These are phyloP conservation scores for Thera obeliscata DNA, from an alignment of 2,888 invertebrate species.

Conservation along the genomic window DNA sequence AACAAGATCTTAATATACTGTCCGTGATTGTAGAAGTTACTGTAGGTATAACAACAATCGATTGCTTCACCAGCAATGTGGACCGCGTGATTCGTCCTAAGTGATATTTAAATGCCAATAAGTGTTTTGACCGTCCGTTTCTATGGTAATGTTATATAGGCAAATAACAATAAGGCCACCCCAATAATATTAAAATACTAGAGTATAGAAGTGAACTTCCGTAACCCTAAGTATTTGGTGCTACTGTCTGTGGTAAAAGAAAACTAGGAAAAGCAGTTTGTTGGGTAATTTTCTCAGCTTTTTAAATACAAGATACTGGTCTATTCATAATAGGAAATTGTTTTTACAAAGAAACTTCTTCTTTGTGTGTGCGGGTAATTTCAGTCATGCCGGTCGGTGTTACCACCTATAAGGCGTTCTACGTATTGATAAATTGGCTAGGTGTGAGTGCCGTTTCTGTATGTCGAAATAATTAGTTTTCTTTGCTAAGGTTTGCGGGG, in stretches of 20 bases:
- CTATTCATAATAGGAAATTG: background rate
- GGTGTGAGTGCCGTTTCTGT: background rate
- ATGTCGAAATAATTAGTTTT: background rate
- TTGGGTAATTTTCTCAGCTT: no score
- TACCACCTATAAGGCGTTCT: no score
- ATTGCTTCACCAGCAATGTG: conserved; percentile 18
- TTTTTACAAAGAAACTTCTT: background rate
- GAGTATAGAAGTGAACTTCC: conserved; percentile 7
- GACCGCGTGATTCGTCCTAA: conserved; percentile 29
- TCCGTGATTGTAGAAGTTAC: conserved; percentile 14
- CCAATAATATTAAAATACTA: conserved; percentile 5
- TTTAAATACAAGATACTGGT: no score
- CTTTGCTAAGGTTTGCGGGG: conserved; percentile 19
- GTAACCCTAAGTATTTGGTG: background rate
- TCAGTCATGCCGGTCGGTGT: no score
- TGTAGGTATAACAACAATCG: conserved; percentile 20
- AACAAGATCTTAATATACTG: background rate
- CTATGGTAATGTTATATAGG: conserved; percentile 24
- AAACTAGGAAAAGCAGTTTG: background rate
- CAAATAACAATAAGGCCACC: conserved; percentile 15
- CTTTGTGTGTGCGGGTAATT: no score
- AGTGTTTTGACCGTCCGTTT: conserved; percentile 30
- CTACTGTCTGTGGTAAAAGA: background rate
- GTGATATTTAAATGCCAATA: conserved; percentile 33
- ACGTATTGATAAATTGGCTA: background rate